Evolutionary conservation across 2,888 invertebrate genomes (phyloP).

Genomic region (Arrhopalites spinosus): DNA sequence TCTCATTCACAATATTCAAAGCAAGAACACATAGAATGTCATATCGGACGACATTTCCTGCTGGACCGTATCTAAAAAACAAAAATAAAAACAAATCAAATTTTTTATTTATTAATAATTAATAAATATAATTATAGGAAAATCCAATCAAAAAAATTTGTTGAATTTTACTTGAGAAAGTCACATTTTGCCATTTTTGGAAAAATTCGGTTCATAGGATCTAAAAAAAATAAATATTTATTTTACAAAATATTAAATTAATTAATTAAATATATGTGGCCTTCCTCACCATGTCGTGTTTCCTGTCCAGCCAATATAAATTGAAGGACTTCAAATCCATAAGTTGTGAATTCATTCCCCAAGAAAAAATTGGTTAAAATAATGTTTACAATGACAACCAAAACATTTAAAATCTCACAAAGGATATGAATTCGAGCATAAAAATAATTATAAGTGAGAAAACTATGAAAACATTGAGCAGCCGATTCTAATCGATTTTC

Average conservation of each 20-base stretch:
- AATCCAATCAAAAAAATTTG: too few species aligned
- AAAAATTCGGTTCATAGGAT: conserved; percentile 57
- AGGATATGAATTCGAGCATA: background rate
- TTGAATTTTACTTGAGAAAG: too few species aligned
- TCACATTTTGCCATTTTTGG: conserved; percentile 57
- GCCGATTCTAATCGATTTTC: background rate
- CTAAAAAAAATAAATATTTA: too few species aligned
- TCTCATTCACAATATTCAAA: conserved; percentile 57
- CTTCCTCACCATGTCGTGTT: too few species aligned
- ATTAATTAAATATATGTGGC: too few species aligned
- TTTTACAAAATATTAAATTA: too few species aligned
- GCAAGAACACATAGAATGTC: conserved; percentile 57
- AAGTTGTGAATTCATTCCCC: background rate
- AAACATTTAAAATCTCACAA: background rate
- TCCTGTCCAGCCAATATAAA: too few species aligned
- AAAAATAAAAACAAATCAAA: too few species aligned
- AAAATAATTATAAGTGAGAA: background rate
- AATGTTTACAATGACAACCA: background rate
- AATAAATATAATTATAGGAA: too few species aligned
- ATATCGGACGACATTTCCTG: conserved; percentile 51
- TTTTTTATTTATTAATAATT: too few species aligned
- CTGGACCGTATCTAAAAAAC: conserved; percentile 48
- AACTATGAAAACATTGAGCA: background rate
- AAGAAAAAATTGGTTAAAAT: background rate
- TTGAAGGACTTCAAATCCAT: background rate